These are phyloP conservation scores for Acromyrmex echinatior DNA, from an alignment of 1,140 invertebrate genomes.

Conservation along the genomic window DNA sequence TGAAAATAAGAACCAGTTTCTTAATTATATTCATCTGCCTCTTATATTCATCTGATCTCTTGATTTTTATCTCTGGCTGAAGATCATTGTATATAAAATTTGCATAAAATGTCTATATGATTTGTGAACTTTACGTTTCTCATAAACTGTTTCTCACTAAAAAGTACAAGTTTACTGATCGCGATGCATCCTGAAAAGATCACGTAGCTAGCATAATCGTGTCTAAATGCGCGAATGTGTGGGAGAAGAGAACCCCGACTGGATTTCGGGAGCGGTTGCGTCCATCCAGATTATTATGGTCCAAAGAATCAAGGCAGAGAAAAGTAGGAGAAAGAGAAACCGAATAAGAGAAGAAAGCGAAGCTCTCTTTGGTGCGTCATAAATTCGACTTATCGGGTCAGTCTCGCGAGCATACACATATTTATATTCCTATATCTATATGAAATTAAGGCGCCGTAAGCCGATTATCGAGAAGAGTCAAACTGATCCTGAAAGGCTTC, in stretches of 20 bases:
- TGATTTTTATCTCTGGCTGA: background rate
- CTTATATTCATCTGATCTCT: background rate
- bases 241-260: conserved; percentile 17
- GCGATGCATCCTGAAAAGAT: conserved; percentile 18
- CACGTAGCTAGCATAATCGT: background rate
- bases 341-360: conserved; percentile 40
- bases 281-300: conserved; percentile 73
- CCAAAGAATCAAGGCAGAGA: conserved; percentile 59
- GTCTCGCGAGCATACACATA: conserved; percentile 64
- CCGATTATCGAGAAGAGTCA: conserved; percentile 82
- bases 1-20: background rate
- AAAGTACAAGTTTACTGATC: conserved; percentile 16
- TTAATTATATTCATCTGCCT: background rate
- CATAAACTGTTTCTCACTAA: background rate
- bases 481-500: conserved; percentile 80
- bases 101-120: background rate
- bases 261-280: background rate
- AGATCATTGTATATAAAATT: conserved; percentile 5
- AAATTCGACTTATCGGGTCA: conserved; percentile 83
- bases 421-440: conserved; percentile 81
- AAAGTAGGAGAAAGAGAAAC: conserved; percentile 38
- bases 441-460: conserved; percentile 82
- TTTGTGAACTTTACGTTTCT: background rate
- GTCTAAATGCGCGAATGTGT: conserved; percentile 7
- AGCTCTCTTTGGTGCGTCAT: conserved; percentile 65